Percentiles rank a stretch among this genome's conserved stretches.
Conservation (phyloP, 2,797 vertebrate species). For the Ptychobarbus kaznakovi region DNA sequence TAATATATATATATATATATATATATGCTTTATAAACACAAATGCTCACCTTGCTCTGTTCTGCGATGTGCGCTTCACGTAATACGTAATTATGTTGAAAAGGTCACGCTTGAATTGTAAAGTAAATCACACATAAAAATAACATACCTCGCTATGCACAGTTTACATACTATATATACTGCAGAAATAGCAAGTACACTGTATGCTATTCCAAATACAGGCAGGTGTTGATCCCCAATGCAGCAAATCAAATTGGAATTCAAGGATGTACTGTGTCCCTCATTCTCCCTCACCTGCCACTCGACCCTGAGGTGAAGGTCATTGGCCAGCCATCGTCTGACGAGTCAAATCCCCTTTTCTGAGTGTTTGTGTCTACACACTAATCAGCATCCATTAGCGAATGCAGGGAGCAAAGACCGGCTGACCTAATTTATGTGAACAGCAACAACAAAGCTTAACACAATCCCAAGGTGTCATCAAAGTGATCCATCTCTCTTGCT, state of each 20-base stretch:
- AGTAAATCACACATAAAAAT: neutral
- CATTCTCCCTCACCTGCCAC: slow-evolving; percentile 47
- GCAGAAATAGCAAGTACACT: neutral
- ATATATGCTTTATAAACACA: too few relatives aligned
- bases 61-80: too few relatives aligned
- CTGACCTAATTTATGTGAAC: slow-evolving; percentile 78
- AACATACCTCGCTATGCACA: neutral
- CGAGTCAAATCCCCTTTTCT: slow-evolving; percentile 75
- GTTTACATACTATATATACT: neutral
- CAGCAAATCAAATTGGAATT: neutral
- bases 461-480: slow-evolving; percentile 73
- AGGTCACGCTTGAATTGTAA: too few relatives aligned
- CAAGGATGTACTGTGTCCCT: neutral
- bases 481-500: slow-evolving; percentile 69
- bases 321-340: slow-evolving; percentile 69
- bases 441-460: slow-evolving; percentile 76
- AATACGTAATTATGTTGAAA: too few relatives aligned
- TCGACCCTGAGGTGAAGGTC: slow-evolving; percentile 75
- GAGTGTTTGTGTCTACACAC: slow-evolving; percentile 77
- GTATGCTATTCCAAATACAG: neutral
- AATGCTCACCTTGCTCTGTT: too few relatives aligned
- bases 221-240: neutral
- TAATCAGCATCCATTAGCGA: slow-evolving; percentile 74
- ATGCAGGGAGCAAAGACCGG: slow-evolving; percentile 74
- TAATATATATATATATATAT: too few relatives aligned